Base-by-base conservation (phyloP, 1,140 invertebrate genomes). In the Cephus cinctus region DNA sequence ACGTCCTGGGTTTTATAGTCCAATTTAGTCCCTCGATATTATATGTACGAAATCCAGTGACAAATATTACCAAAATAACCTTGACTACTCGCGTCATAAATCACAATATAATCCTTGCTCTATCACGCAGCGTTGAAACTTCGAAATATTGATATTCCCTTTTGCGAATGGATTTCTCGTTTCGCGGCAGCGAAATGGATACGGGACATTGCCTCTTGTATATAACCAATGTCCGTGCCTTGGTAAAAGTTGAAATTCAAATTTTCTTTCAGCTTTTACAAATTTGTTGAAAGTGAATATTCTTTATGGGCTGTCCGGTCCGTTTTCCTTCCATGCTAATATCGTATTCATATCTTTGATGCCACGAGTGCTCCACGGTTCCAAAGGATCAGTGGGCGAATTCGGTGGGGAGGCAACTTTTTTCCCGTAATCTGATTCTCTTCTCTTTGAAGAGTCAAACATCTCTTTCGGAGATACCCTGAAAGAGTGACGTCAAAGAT, bases 301-400 rank as follows among this genome's bases (percentile, higher is more conserved):
- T 27, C n/a, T n/a, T 68, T 60, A 77, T 56, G 72, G 72, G 60
- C 73, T 76, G 49, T 75, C 70, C 48, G 52, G 61, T 41, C 54
- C 55, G 55, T 67, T 65, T 61, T 75, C 73, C 50, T 69, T 59
- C 83, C 83, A 85, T 32, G 83, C 82, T 43, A 89, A 74, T 62
- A 88, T 83, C 52, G 83, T 79, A 69, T 87, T 88, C 76, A 89
- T 87, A 67, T 83, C 83, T 43, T 82, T 80, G 53, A 88, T 83
- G 50, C 78, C 80, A 47, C 81, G 77, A 14, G 83, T 87, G 65
- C 86, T 88, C 86, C 86, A 88, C 1, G 86, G 82, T 59, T 87
- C 83, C 40, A 87, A 66, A 6, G 84, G 84, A 76, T 86, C 83
- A 2, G 81, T 79, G 8, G 77, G 73, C 3, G 81, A 78, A 14